Base-by-base conservation (phyloP, 2,113 vertebrate genomes). In the Collichthys lucidus region DNA sequence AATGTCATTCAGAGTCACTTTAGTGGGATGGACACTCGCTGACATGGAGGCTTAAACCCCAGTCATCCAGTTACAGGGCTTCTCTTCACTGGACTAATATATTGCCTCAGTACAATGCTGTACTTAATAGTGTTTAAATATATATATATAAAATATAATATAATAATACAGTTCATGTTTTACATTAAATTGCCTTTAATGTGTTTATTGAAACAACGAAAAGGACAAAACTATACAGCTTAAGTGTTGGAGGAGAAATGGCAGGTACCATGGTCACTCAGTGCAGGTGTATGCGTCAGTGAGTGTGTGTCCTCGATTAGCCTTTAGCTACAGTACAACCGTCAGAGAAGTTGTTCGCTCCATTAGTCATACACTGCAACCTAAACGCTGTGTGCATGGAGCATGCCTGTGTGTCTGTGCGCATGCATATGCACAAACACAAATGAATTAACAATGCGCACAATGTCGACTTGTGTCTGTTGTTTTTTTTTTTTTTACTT, bases 291-390 rank as follows among this genome's bases (percentile, higher is more conserved):
- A 29, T 40, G 64, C 15, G 0, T 64, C 17, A 22, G 24, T 29
- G 65, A 63, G 49, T 16, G 60, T 19, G 60, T 83, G 84, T 90
- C 81, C 82, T 79, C 42, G 64, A 61, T 75, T 84, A 61, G 53
- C 77, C 77, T 79, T 83, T 65, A 70, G 73, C 64, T 69, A 14
- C 53, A 56, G n/a, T 2, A 24, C 42, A 62, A 75, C 71, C 77
- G 59, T 84, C 49, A 72, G 77, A 85, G 80, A 82, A 73, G 73
- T 10, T 76, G 67, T 59, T 64, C 60, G 60, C 82, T 72, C 88
- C 85, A 90, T 90, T 86, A 90, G 81, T 83, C 83, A 71, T 74
- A 68, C 82, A 74, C 55, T 73, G 56, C 46, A n/a, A 26, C 73
- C 59, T 85, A 64, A 75, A 86, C 47, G 79, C 59, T 19, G 56